Conservation (phyloP, 1,140 invertebrate species). For the Drosophila ercepeae region DNA sequence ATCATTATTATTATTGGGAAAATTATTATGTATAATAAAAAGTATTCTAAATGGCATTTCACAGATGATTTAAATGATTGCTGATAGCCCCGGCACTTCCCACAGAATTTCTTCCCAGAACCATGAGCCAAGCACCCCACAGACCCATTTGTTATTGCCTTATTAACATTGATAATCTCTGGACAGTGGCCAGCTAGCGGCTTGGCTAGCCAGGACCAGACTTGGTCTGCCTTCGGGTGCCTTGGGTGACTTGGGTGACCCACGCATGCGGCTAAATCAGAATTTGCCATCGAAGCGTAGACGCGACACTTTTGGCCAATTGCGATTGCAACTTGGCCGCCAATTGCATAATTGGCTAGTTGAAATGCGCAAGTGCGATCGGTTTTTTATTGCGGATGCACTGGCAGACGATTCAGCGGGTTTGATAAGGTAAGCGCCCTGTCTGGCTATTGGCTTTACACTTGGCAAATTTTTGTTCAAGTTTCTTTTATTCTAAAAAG, state of each 20-base stretch:
- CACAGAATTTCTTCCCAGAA: slow-evolving; percentile 39
- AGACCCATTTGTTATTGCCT: slow-evolving; percentile 64
- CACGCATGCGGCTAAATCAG: slow-evolving; percentile 57
- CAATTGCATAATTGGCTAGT: slow-evolving; percentile 74
- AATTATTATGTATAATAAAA: neutral
- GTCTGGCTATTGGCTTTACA: slow-evolving; percentile 32
- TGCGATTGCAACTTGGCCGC: slow-evolving; percentile 40
- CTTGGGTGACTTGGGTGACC: slow-evolving; percentile 36
- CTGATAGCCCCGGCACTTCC: slow-evolving; percentile 37
- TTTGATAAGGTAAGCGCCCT: slow-evolving; percentile 64
- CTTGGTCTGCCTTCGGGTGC: neutral
- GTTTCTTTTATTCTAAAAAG: neutral
- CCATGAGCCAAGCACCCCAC: slow-evolving; percentile 28
- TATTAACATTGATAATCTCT: slow-evolving; percentile 80
- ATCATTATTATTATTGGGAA: neutral
- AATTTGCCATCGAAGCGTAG: slow-evolving; percentile 61
- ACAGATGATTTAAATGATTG: slow-evolving; percentile 64
- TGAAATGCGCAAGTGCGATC: slow-evolving; percentile 70
- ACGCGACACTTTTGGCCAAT: slow-evolving; percentile 74
- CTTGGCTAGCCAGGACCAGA: slow-evolving; percentile 12
- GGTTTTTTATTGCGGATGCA: slow-evolving; percentile 76
- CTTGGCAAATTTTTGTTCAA: neutral
- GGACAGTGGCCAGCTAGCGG: slow-evolving; percentile 62
- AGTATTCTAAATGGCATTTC: slow-evolving; percentile 42
- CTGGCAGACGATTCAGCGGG: slow-evolving; percentile 66